Percentiles rank a stretch among this genome's conserved stretches.
Conservation (phyloP, 2,113 vertebrate genomes). For the Columbina picui region DNA sequence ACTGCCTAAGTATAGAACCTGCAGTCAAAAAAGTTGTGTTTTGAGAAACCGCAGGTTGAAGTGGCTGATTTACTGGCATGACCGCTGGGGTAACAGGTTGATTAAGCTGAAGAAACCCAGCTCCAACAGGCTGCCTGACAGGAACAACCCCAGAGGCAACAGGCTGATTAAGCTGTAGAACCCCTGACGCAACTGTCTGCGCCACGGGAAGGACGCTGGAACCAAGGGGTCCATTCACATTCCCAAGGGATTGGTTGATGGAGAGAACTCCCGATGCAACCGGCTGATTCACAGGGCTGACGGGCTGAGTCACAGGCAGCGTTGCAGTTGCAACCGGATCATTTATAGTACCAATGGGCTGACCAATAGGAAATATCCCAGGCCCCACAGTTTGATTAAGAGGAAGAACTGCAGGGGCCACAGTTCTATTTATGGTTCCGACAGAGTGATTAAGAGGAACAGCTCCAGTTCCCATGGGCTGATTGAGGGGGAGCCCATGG, state of each 20-base stretch:
- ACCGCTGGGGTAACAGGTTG: conserved; percentile 72
- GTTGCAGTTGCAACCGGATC: conserved; percentile 45
- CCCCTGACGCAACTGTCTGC: conserved; percentile 65
- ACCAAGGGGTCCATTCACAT: neutral
- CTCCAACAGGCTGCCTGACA: conserved; percentile 73
- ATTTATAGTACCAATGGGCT: conserved; percentile 56
- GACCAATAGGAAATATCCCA: conserved; percentile 70
- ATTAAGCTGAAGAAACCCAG: conserved; percentile 79
- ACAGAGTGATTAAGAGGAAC: conserved; percentile 73
- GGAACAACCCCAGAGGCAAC: conserved; percentile 75
- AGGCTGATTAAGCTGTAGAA: conserved; percentile 80
- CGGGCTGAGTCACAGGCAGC: conserved; percentile 67
- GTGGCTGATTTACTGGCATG: conserved; percentile 74
- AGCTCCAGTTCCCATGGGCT: conserved; percentile 64
- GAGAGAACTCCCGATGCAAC: conserved; percentile 67
- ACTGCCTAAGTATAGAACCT: conserved; percentile 87
- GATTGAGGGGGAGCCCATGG: conserved; percentile 75
- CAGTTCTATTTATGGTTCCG: conserved; percentile 66
- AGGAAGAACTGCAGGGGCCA: conserved; percentile 69
- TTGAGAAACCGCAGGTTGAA: conserved; percentile 62
- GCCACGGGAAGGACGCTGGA: conserved; percentile 72
- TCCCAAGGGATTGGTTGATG: conserved; percentile 56
- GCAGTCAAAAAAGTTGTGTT: conserved; percentile 84
- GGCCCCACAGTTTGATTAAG: conserved; percentile 57
- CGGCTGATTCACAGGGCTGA: conserved; percentile 55